Evolutionary conservation across 2,888 invertebrate species (phyloP).

Genomic region (Epinotia bilunana): DNA sequence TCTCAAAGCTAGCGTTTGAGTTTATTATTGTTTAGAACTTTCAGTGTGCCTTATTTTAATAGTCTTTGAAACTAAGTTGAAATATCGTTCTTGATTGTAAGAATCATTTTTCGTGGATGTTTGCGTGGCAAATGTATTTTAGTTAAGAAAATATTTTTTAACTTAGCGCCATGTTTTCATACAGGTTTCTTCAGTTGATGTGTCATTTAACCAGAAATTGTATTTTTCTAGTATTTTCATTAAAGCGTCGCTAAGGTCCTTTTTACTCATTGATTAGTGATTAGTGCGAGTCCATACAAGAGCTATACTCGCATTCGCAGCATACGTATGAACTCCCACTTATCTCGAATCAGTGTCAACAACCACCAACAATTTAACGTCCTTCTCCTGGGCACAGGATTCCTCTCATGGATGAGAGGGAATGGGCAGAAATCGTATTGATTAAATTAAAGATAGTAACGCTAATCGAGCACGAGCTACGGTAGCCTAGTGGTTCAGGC

Average conservation of each 20-base stretch:
- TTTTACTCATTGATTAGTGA: no score
- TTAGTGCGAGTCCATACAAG: no score
- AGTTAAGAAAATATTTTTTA: constrained; percentile 14
- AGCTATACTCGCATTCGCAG: no score
- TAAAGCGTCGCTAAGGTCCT: not conserved
- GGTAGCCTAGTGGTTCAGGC: no score
- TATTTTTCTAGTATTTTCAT: not conserved
- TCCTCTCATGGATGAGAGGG: no score
- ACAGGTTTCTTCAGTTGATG: constrained; percentile 11
- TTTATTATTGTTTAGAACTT: constrained; percentile 53
- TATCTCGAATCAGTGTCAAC: no score
- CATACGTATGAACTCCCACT: no score
- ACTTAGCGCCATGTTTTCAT: constrained; percentile 30
- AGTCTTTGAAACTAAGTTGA: constrained; percentile 55
- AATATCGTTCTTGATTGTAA: constrained; percentile 45
- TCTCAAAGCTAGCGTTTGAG: constrained; percentile 46
- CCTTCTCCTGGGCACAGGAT: no score
- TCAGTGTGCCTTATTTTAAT: constrained; percentile 72
- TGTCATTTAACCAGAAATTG: not conserved
- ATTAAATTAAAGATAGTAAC: no score
- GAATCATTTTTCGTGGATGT: constrained; percentile 27
- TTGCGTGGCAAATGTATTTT: constrained; percentile 36
- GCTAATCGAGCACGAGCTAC: no score
- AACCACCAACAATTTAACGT: no score
- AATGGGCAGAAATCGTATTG: no score